Conservation (phyloP, 2,888 invertebrate genomes). For the Drosophila pegasa region DNA sequence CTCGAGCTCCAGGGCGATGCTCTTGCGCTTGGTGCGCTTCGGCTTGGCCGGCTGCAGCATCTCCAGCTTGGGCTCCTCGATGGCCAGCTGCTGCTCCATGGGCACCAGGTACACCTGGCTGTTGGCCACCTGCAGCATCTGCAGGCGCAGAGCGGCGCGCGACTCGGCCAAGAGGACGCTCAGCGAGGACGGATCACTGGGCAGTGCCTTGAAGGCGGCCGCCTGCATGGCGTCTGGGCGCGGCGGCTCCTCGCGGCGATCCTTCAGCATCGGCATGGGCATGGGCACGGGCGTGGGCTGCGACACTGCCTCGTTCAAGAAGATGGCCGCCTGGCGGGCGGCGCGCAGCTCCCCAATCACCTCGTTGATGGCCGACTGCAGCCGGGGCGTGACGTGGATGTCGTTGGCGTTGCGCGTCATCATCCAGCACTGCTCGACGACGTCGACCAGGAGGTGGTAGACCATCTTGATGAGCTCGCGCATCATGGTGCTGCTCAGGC, state of each 20-base stretch:
- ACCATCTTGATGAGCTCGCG: conserved; percentile 32
- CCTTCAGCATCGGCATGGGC: not conserved
- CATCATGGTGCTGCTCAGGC: conserved; percentile 11
- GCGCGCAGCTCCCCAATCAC: conserved; percentile 40
- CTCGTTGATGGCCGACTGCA: conserved; percentile 44
- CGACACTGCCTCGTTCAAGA: not conserved
- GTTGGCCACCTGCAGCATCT: not conserved
- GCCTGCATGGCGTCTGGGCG: not conserved
- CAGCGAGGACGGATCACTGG: not conserved
- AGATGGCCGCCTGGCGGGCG: conserved; percentile 22
- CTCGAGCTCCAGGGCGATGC: not conserved
- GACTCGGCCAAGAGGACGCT: conserved; percentile 27
- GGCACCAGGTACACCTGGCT: conserved; percentile 23
- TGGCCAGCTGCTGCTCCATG: not conserved
- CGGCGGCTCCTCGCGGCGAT: too few relatives aligned
- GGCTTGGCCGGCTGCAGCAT: conserved; percentile 12
- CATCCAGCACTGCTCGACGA: conserved; percentile 41
- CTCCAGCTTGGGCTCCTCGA: too few relatives aligned
- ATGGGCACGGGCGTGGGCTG: too few relatives aligned
- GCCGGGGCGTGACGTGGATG: conserved; percentile 33
- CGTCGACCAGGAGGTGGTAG: conserved; percentile 24
- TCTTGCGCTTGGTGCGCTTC: conserved; percentile 13
- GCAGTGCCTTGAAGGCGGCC: not conserved
- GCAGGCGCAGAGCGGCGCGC: conserved; percentile 23
- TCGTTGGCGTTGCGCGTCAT: conserved; percentile 25